A percentile compares a stretch with the other conserved stretches of the same genome.
Evolutionary conservation across 2,797 vertebrate genomes (phyloP).

Genomic region (Chiroxiphia lanceolata): DNA sequence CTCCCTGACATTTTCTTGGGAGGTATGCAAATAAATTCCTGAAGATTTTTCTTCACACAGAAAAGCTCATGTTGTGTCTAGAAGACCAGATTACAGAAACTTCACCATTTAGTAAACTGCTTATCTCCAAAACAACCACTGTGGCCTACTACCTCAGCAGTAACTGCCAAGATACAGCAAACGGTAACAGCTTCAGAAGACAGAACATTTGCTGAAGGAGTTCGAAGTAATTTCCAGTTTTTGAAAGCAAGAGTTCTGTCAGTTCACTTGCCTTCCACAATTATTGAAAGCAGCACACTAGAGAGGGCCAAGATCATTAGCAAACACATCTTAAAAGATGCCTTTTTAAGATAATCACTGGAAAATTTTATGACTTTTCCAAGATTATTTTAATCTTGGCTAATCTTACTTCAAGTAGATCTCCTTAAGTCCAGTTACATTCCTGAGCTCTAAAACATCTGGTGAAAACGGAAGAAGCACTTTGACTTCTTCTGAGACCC

Average conservation of each 20-base stretch:
- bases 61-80: background rate
- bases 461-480: background rate
- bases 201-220: background rate
- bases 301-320: background rate
- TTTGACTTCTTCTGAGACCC: background rate
- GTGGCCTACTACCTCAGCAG: conserved; percentile 7
- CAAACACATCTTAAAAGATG: background rate
- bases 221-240: background rate
- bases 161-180: background rate
- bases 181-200: background rate
- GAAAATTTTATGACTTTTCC: background rate
- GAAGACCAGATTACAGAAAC: background rate
- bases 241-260: background rate
- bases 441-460: background rate
- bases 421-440: background rate
- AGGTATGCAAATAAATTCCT: background rate
- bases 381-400: background rate
- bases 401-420: background rate
- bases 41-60: background rate
- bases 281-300: background rate
- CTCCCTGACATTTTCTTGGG: background rate
- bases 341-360: background rate
- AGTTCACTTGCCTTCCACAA: background rate
- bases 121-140: background rate
- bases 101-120: background rate